phyloP scores from a whole-genome alignment of 2,113 vertebrate genomes.

The Typhlomys cinereus region DNA sequence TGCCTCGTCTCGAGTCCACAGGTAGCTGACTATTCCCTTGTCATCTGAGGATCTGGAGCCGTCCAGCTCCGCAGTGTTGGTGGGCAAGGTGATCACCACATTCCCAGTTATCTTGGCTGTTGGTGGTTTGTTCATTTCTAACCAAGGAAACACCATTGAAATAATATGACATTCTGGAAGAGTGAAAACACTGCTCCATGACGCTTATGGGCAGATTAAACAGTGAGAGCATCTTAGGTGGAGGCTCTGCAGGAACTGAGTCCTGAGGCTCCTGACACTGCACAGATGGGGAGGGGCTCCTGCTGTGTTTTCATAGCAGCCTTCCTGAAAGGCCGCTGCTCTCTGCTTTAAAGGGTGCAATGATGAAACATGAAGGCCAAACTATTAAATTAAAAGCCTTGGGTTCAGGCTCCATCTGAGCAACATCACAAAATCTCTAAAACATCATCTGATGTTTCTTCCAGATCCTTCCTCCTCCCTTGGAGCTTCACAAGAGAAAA shows the following conservation, averaged over 20 bases:
- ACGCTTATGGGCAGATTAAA: background rate
- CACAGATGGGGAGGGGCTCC: background rate
- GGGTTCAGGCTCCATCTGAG: background rate
- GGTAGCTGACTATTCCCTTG: conserved; percentile 92
- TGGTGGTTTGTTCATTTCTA: conserved; percentile 94
- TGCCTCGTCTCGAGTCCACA: conserved; percentile 93
- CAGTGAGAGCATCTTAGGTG: background rate
- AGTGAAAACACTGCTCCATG: background rate
- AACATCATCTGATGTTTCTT: conserved; percentile 5
- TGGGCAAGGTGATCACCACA: conserved; percentile 90
- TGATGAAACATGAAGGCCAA: background rate
- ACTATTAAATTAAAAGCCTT: background rate
- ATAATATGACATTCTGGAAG: conserved; percentile 25
- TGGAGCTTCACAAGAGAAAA: background rate
- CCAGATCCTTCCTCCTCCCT: background rate
- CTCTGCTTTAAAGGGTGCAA: background rate
- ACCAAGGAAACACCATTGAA: conserved; percentile 55
- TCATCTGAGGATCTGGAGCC: conserved; percentile 95
- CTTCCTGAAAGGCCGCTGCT: background rate
- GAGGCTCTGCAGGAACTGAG: background rate
- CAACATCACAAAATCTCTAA: conserved; percentile 10
- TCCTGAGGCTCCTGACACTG: background rate
- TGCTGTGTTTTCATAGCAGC: background rate
- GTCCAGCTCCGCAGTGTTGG: conserved; percentile 90
- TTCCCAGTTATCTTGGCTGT: conserved; percentile 90